These are phyloP conservation scores for Brachylomia viminalis DNA, from an alignment of 2,888 invertebrate species.

Conservation along the genomic window DNA sequence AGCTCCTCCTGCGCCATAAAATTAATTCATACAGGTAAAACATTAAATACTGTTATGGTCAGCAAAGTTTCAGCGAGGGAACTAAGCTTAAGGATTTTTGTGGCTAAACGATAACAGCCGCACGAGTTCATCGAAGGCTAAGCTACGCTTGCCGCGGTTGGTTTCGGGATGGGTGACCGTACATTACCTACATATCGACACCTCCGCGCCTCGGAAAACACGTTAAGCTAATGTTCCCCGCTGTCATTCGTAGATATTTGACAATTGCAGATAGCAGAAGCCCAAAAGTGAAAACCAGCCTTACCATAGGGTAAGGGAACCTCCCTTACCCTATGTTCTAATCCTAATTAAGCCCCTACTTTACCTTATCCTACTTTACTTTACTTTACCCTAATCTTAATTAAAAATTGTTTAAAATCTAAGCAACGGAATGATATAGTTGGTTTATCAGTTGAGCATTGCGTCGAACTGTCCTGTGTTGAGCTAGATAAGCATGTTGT, in stretches of 20 bases:
- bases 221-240: neutral
- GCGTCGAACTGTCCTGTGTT: too few relatives aligned
- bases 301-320: neutral
- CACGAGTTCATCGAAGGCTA: too few relatives aligned
- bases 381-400: too few relatives aligned
- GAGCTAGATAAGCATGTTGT: too few relatives aligned
- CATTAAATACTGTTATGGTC: neutral
- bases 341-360: too few relatives aligned
- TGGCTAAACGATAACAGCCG: too few relatives aligned
- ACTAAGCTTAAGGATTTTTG: neutral
- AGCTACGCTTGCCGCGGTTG: neutral
- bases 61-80: neutral
- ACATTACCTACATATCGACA: neutral
- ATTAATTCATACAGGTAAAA: neutral
- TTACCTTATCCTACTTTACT: too few relatives aligned
- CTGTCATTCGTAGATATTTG: neutral
- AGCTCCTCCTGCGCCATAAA: slow-evolving; percentile 78
- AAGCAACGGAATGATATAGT: too few relatives aligned
- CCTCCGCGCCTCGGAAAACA: neutral
- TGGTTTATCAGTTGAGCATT: too few relatives aligned
- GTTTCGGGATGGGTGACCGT: neutral
- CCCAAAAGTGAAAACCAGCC: neutral
- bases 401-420: too few relatives aligned
- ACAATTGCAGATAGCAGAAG: neutral
- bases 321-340: too few relatives aligned